Base-by-base conservation (phyloP, 2,113 vertebrate genomes). In the Galemys pyrenaicus region DNA sequence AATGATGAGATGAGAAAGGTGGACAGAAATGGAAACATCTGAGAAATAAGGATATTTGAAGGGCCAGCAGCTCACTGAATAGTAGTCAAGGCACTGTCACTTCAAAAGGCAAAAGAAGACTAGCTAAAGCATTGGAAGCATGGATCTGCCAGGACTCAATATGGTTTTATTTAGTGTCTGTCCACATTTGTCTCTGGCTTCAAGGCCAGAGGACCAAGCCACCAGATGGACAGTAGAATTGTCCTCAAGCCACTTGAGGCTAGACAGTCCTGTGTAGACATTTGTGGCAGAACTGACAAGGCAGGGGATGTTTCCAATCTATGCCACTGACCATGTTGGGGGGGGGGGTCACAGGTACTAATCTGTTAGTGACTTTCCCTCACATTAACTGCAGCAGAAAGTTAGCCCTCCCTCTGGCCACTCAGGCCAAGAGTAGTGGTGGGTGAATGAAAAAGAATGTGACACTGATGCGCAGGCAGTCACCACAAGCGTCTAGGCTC, bases 361-460 rank as follows among this genome's bases (percentile, higher is more conserved):
- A 86, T 37, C 41, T 86, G 78, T 89, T 7, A 26, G 56, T 28
- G 87, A 30, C 35, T 13, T 49, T 56, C 19, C 41, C 15, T 60
- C 41, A n/a, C 17, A 37, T 37, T 95, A 67, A 67, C 0, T 64
- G 75, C 2, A 26, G 26, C 54, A 49, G 85, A 91, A 83, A 93
- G 71, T n/a, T 44, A 89, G 51, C 46, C 65, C 15, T n/a, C 32
- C 22, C 10, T 41, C 30, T n/a, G 28, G 24, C 44, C 9, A 17
- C 20, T 41, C 46, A 73, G 56, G n/a, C 41, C 70, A 35, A 41
- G 1, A 58, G 30, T 15, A 6, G n/a, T 26, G 39, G 37, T 41
- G 20, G 41, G 6, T 92, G 90, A 80, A 71, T 5, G 28, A 87
- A 85, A 39, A 46, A 89, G 39, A 87, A 65, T 32, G 17, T 4